Evolutionary conservation across 2,888 invertebrate genomes (phyloP), one percentile per base, ranked within the genome.

Genomic region (Cephus spinipes): DNA sequence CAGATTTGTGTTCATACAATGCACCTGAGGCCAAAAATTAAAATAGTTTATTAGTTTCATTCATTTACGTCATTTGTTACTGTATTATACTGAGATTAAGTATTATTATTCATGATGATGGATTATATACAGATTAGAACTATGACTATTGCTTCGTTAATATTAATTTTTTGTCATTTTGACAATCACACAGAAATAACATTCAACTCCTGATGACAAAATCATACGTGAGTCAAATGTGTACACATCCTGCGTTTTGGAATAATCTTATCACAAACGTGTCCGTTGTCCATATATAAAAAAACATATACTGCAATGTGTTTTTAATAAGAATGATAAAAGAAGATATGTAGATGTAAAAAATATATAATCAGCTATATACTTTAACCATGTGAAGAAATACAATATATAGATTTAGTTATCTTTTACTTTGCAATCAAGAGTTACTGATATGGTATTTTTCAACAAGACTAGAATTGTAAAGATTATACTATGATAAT

Each of bases 1-100:
- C n/a, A 88, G 73, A 81, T 87, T 88, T 68, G 84, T 81, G 75
- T 88, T 89, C 76, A 87, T 79, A 40, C 82, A 84, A 69, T 87
- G 84, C 80, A 89, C 85, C 90, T 90, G 82, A 68, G 86, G 83
- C 36, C 77, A 77, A 77, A 69, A 11, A 68, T 75, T 30, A n/a
- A 9, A 55, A 40, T 68, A 79, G 33, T 40, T 23, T 35, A 68
- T n/a, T 78, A 73, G 35, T 35, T 73, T 23, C 11, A 69, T 77
- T 76, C 9, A 36, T 4, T 15, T 36, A 79, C 36, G 36, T 68
- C 79, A 80, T 69, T 69, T 69, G 11, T 12, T 69, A 32, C 4
- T 69, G 6, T 30, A 30, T 32, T 30, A 69, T 32, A 69, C 12
- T 30, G 31, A 69, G n/a, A 69, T 40, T 40, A 40, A 40, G 3